Conservation (phyloP, 2,888 invertebrate species). For the Drosophila tanythrix region DNA sequence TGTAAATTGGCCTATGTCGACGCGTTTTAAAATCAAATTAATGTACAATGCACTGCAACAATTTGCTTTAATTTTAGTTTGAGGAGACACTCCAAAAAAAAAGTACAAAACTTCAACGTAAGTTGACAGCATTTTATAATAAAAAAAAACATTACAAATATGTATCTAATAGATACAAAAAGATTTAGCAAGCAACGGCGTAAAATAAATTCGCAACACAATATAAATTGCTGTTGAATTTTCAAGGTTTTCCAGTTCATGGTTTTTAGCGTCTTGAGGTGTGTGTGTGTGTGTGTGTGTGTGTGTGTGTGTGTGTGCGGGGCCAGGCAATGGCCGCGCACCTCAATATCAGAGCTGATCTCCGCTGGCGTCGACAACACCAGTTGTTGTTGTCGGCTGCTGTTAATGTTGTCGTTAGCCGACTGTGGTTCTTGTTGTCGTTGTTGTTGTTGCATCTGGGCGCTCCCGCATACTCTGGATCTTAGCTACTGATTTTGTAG, state of each 20-base stretch:
- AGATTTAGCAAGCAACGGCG: constrained; percentile 32
- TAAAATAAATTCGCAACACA: constrained; percentile 59
- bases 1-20: constrained; percentile 58
- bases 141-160: constrained; percentile 12
- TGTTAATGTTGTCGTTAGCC: constrained; percentile 25
- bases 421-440: constrained; percentile 17
- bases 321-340: constrained; percentile 60
- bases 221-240: constrained; percentile 77
- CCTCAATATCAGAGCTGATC: constrained; percentile 51
- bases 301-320: constrained; percentile 28
- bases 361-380: constrained; percentile 51
- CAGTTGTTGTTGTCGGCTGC: constrained; percentile 34
- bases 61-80: constrained; percentile 2
- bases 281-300: constrained; percentile 8
- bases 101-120: not conserved
- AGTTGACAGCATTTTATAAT: constrained; percentile 25
- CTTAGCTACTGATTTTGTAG: constrained; percentile 5
- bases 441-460: constrained; percentile 39
- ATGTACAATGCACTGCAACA: constrained; percentile 49
- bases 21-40: constrained; percentile 63
- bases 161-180: constrained; percentile 47
- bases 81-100: constrained; percentile 30
- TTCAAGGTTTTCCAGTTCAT: constrained; percentile 85
- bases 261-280: constrained; percentile 63
- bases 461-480: constrained; percentile 55